These are phyloP conservation scores for Megaceryle maxima DNA, from an alignment of 2,113 vertebrate species.

Conservation along the genomic window DNA sequence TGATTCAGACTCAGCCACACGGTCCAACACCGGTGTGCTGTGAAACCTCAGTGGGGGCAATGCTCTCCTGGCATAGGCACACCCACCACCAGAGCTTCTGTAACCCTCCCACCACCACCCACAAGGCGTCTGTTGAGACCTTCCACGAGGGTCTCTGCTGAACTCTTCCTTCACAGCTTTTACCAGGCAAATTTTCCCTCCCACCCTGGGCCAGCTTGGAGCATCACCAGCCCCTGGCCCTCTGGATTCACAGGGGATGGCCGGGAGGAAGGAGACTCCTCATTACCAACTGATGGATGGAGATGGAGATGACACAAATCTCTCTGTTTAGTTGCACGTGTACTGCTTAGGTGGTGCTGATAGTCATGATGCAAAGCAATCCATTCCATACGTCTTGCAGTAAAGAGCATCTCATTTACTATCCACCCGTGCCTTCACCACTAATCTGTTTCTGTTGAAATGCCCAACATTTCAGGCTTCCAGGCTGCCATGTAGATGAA, in stretches of 20 bases:
- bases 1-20: neutral
- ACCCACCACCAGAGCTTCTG: neutral
- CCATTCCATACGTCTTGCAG: neutral
- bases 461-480: neutral
- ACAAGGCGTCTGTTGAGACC: neutral
- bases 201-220: neutral
- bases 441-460: neutral
- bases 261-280: neutral
- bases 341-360: neutral
- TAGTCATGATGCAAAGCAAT: neutral
- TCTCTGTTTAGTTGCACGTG: neutral
- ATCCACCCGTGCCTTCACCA: neutral
- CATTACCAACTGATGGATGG: neutral
- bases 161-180: neutral
- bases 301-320: neutral
- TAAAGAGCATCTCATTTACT: neutral
- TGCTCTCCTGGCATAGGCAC: neutral
- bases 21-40: rapidly evolving
- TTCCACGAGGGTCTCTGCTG: neutral
- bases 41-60: neutral
- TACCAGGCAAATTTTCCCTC: neutral
- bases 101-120: neutral
- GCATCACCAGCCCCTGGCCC: neutral
- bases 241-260: neutral
- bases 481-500: neutral